A percentile compares a stretch with the other conserved stretches of the same genome.
These are phyloP conservation scores for Pachydiplax longipennis DNA, from an alignment of 2,888 invertebrate genomes.

Conservation along the genomic window DNA sequence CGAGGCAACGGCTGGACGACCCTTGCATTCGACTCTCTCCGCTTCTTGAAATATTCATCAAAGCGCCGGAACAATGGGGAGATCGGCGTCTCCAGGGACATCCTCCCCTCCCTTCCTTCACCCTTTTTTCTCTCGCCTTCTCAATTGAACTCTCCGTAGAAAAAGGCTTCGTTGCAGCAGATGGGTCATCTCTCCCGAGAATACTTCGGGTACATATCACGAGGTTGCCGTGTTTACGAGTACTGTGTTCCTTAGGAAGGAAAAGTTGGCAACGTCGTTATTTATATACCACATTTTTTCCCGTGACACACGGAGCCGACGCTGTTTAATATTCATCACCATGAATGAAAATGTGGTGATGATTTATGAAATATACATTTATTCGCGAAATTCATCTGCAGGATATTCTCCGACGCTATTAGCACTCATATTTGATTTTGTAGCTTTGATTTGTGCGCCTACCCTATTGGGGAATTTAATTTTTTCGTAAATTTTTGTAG, in stretches of 20 bases:
- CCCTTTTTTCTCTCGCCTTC: not conserved
- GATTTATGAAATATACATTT: too few relatives aligned
- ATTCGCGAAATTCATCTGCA: too few relatives aligned
- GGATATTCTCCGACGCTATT: too few relatives aligned
- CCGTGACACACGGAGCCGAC: not conserved
- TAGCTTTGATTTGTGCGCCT: too few relatives aligned
- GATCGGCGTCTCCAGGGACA: not conserved
- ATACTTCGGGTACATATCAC: not conserved
- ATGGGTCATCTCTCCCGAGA: conserved; percentile 26
- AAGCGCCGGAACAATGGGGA: conserved; percentile 12
- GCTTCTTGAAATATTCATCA: conserved; percentile 41
- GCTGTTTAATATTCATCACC: too few relatives aligned
- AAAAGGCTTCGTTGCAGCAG: conserved; percentile 7
- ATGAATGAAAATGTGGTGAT: too few relatives aligned
- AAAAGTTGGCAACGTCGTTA: conserved; percentile 1
- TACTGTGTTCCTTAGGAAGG: not conserved
- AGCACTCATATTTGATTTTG: too few relatives aligned
- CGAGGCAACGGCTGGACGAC: not conserved
- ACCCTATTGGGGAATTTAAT: too few relatives aligned
- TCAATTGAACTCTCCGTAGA: not conserved
- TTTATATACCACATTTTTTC: not conserved
- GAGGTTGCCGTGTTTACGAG: conserved; percentile 17
- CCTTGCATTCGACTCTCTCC: not conserved
- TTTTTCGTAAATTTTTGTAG: too few relatives aligned
- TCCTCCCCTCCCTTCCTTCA: not conserved